phyloP scores from a whole-genome alignment of 2,888 invertebrate genomes.

The Chorisops tibialis region DNA sequence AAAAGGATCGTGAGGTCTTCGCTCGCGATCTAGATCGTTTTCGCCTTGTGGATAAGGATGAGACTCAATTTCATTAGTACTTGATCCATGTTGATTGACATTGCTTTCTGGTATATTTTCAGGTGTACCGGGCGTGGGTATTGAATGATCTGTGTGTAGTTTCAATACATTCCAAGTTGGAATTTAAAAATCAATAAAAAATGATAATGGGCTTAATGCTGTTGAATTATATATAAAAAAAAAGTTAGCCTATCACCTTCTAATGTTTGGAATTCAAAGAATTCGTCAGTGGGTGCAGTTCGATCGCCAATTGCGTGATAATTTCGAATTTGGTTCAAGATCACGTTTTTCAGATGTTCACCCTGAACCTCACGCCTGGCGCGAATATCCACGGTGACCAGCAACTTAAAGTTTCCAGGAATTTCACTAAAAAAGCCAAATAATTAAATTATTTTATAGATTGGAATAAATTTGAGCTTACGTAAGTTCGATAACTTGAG shows the following conservation, averaged over 20 bases:
- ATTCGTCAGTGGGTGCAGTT: constrained; percentile 5
- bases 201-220: not conserved
- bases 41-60: too few species aligned
- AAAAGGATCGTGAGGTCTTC: too few species aligned
- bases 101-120: too few species aligned
- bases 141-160: not conserved
- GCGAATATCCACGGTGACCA: constrained; percentile 7
- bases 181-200: not conserved
- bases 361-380: not conserved
- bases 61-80: too few species aligned
- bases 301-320: constrained; percentile 1
- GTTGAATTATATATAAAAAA: not conserved
- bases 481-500: constrained; percentile 22
- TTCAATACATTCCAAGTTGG: not conserved
- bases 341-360: not conserved
- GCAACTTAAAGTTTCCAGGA: not conserved
- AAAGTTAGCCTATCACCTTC: constrained; percentile 6
- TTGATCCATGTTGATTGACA: too few species aligned
- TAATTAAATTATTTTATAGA: not conserved
- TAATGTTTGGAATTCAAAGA: not conserved
- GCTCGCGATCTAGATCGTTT: too few species aligned
- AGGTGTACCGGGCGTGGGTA: not conserved
- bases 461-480: constrained; percentile 5
- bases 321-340: not conserved
- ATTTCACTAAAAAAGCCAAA: not conserved